Evolutionary conservation across 2,113 vertebrate genomes (phyloP), one percentile per base, ranked within the genome.

Genomic region (Limanda limanda): DNA sequence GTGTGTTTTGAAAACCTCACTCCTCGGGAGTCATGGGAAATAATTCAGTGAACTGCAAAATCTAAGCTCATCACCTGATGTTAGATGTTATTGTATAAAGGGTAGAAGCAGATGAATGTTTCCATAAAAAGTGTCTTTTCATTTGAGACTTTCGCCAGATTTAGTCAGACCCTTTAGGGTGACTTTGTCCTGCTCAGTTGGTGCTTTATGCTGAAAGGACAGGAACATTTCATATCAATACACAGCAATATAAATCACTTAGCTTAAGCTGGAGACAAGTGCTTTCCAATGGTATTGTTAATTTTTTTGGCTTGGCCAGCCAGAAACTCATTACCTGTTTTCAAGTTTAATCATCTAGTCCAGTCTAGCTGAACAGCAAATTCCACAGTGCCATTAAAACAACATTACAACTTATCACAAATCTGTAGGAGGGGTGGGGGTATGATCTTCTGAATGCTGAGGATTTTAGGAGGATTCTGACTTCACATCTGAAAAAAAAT

Each of bases 251-350:
- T 31, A n/a, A 56, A 68, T 71, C 40, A 61, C 5, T 4, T 24
- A 45, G 48, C 76, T 76, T 37, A 7, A 48, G 72, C 55, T 69
- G 69, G 47, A 51, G 47, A 80, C 48, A 66, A 76, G 64, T 31
- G 48, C 76, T 71, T 80, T 78, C 70, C 79, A 15, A 27, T 54
- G 79, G 77, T 66, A 72, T 61, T 74, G 66, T 74, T 77, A 68
- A 83, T 83, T 81, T 85, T 85, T 66, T 61, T 80, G 77, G 80
- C 70, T 57, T 56, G 63, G 58, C 66, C 65, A 27, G 82, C 62
- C 57, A 85, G 57, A 78, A 85, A 85, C 69, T 78, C 86, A 88
- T 85, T 75, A 88, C 66, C 74, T 75, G 80, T 85, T 83, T 83
- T 88, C 79, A 83, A 68, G 24, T 78, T 85, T 78, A 85, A 85